Evolutionary conservation across 37 sponge, comb jelly and placozoan genomes (phyloP).

Genomic region (Theonella swinhoei): DNA sequence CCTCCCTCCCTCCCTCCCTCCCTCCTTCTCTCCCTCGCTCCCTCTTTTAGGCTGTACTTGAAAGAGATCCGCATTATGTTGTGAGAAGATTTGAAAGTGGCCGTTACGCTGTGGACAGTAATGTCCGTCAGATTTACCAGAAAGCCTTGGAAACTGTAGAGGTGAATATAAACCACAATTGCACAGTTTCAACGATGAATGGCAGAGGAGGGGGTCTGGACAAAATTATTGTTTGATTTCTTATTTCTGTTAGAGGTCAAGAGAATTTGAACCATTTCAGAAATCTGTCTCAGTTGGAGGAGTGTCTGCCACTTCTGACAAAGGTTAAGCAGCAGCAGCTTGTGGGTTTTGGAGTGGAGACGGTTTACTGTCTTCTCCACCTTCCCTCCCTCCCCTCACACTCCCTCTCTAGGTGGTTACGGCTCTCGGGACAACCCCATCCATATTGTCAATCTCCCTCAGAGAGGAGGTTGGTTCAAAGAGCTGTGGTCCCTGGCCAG

Average conservation of each 20-base stretch:
- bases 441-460: conserved; percentile 36
- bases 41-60: conserved; percentile 54
- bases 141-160: conserved; percentile 38
- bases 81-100: conserved; percentile 85
- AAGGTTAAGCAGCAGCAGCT: no score
- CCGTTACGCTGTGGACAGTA: conserved; percentile 69
- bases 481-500: conserved; percentile 67
- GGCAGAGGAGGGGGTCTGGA: neutral
- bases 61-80: conserved; percentile 82
- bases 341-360: no score
- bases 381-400: neutral
- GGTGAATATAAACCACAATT: conserved; percentile 11
- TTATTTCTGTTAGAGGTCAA: neutral
- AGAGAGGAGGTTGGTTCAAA: conserved; percentile 46
- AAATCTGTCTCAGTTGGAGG: no score
- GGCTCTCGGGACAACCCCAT: conserved; percentile 52
- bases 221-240: neutral
- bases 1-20: neutral
- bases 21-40: neutral
- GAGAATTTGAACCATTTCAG: no score
- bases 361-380: neutral
- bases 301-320: no score
- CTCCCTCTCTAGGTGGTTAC: neutral
- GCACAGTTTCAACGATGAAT: neutral
- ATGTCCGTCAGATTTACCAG: conserved; percentile 63